Base-by-base conservation (phyloP, 2,888 invertebrate species). In the Nomada ferruginata region DNA sequence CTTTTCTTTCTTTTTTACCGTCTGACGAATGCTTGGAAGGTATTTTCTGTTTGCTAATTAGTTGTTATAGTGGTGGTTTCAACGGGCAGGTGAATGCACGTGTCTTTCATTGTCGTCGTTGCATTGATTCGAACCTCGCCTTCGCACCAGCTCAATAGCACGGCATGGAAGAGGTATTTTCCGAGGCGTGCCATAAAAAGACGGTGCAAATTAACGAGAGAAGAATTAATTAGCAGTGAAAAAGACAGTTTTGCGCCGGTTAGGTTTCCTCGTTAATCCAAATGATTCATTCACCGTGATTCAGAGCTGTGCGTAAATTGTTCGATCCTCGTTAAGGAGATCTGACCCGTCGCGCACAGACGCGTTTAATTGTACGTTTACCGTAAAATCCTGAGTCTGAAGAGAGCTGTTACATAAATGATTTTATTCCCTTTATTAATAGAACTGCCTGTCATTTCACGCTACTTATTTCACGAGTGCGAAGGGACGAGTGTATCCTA, bases 401-500 rank as follows among this genome's bases (percentile, higher is more conserved):
- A 36, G 36, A 36, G 36, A 36, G 36, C 1, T 36, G 36, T 36
- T 36, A 36, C 36, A 36, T 7, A 36, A 36, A 36, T 7, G 36
- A 36, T 9, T 7, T 36, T 36, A 7, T 36, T 36, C 36, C 7
- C 36, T 36, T 36, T 36, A 36, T 36, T 36, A 36, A 36, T 36
- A 7, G 36, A 36, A 36, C 36, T 7, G 36, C 36, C 36, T 36
- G 36, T 7, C 36, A 72, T 69, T 70, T 44, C 47, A 55, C 18
- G 69, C 63, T 61, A 47, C 65, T 72, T 68, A 76, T 63, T 55
- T 36, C 64, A 11, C 15, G 60, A 75, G 69, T 65, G 72, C 18
- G 44, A 78, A 63, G 15, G 85, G 63, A 77, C 59, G 63, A 72
- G 76, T 50, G 79, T 57, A 57, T 23, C 44, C 13, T 10, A 44